Base-by-base conservation (phyloP, 2,888 invertebrate species). In the Lysandra bellargus region DNA sequence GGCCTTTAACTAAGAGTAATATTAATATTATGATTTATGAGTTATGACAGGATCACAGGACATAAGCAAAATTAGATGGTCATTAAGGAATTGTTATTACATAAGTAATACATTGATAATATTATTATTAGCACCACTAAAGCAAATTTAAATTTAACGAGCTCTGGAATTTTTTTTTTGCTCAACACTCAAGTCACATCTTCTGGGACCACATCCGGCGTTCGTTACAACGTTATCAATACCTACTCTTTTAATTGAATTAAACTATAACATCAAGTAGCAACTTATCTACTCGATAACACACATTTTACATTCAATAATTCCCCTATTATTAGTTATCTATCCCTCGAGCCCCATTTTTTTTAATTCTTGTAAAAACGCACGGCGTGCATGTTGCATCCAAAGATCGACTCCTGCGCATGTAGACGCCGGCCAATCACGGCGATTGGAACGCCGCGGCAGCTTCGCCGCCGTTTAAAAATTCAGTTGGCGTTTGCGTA, bases 261-360 rank as follows among this genome's bases (percentile, higher is more conserved):
- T 82, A 88, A 83, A 83, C 84, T 83, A 85, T 85, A 86, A 83
- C 80, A 82, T 79, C 79, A 80, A 85, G 83, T 83, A 85, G 85
- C 85, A 84, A 85, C 85, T 87, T 64, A 80, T 79, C 83, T 76
- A 53, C 33, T 76, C 33, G 57, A 76, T 57, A 30, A 76, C 30
- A 76, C 76, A 76, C 76, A 33, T 76, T 76, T 76, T 76, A 53
- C 57, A 76, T 57, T 53, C 30, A 57, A 53, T 17, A 53, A 76
- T 75, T 53, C 75, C 49, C 49, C 76, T 53, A 77, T 72, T 80
- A 23, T 23, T 23, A 33, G 2, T 37, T 40, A 80, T 79, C 75
- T 78, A 76, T 81, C 78, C 81, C 79, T 78, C 57, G 77, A 76
- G 80, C 80, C 81, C 81, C 78, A 74, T 77, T 80, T 80, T 75